A percentile compares a stretch with the other conserved stretches of the same genome.
phyloP scores from a whole-genome alignment of 2,113 vertebrate species.

The Mellivora capensis region DNA sequence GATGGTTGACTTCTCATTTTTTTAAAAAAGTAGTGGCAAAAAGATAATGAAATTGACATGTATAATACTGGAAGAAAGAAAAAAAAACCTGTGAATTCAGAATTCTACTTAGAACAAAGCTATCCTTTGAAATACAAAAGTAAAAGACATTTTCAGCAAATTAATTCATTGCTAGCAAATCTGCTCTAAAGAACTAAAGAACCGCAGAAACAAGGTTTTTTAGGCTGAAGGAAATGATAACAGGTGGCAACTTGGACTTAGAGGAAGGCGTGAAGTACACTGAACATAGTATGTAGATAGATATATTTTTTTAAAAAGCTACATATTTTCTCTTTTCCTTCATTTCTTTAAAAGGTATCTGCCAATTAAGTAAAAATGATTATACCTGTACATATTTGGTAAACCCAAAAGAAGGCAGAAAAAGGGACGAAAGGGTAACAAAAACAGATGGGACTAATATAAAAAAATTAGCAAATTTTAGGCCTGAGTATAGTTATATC shows the following conservation, averaged over 20 bases:
- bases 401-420: background rate
- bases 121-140: background rate
- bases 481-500: background rate
- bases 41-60: background rate
- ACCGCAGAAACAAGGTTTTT: background rate
- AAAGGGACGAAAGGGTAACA: background rate
- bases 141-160: background rate
- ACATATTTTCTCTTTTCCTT: background rate
- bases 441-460: background rate
- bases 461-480: conserved; percentile 15
- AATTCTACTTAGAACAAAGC: background rate
- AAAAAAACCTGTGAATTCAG: background rate
- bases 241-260: background rate
- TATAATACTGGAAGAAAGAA: background rate
- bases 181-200: background rate
- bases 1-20: background rate
- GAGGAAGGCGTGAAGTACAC: background rate
- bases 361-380: background rate
- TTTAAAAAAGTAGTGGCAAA: background rate
- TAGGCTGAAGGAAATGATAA: background rate
- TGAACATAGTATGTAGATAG: background rate
- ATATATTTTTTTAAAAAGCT: background rate
- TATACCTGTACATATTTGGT: background rate
- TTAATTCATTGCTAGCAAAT: background rate
- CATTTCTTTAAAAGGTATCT: background rate